phyloP scores from a whole-genome alignment of 1,140 invertebrate genomes.

The Campodea augens region DNA sequence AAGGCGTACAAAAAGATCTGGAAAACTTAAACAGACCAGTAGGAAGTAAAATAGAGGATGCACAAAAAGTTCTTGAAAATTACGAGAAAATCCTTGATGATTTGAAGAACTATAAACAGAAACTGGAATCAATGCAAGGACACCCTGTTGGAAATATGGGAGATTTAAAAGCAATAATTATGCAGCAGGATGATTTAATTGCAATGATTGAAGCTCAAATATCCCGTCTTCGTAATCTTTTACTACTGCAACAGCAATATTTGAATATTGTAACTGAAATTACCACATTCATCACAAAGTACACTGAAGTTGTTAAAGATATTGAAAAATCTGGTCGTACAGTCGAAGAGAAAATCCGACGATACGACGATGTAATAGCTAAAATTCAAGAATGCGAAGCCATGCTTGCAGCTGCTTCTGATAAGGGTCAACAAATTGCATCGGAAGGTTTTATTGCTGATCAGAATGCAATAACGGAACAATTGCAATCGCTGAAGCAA shows the following conservation, averaged over 20 bases:
- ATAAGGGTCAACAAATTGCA: conserved; percentile 80
- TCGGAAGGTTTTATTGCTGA: conserved; percentile 68
- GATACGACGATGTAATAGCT: conserved; percentile 49
- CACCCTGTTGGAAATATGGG: conserved; percentile 37
- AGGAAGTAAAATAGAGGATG: conserved; percentile 64
- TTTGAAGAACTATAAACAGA: conserved; percentile 55
- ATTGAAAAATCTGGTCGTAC: conserved; percentile 61
- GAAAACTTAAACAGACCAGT: conserved; percentile 65
- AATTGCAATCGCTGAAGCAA: conserved; percentile 67
- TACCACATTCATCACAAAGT: conserved; percentile 64
- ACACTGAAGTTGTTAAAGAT: conserved; percentile 62
- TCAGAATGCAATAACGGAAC: conserved; percentile 66
- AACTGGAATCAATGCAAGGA: conserved; percentile 52
- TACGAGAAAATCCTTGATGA: conserved; percentile 64
- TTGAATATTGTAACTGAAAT: conserved; percentile 68
- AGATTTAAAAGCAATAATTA: conserved; percentile 54
- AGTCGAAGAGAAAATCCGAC: conserved; percentile 68
- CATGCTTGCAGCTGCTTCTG: conserved; percentile 58
- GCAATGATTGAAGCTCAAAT: conserved; percentile 65
- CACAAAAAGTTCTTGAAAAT: conserved; percentile 48
- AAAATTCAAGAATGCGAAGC: conserved; percentile 72
- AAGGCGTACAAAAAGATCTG: conserved; percentile 58
- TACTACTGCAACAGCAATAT: conserved; percentile 68
- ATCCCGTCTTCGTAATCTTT: conserved; percentile 47
- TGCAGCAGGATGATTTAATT: conserved; percentile 66